Evolutionary conservation across 2,113 vertebrate species (phyloP).

Genomic region (Pterocles orientalis): DNA sequence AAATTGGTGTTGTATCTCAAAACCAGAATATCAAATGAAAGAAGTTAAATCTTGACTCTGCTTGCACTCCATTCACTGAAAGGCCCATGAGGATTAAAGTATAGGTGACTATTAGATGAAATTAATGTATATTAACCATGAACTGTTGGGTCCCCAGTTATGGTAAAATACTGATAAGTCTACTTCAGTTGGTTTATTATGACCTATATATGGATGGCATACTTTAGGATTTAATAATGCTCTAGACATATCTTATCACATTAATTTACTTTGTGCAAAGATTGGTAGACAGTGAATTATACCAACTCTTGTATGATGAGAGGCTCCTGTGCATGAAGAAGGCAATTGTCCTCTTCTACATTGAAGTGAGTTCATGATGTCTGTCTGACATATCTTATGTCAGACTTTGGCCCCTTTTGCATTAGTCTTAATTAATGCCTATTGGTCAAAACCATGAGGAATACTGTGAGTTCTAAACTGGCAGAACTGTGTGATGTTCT

Average conservation of each 20-base stretch:
- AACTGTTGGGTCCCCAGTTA: background rate
- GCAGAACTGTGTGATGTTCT: background rate
- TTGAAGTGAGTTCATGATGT: background rate
- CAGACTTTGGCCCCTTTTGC: background rate
- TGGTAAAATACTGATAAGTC: background rate
- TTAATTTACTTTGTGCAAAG: background rate
- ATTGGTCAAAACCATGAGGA: background rate
- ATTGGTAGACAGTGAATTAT: background rate
- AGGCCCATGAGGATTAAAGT: background rate
- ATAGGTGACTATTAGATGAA: background rate
- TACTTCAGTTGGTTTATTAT: background rate
- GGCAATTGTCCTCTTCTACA: background rate
- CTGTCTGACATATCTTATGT: background rate
- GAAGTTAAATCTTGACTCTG: background rate
- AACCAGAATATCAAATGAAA: background rate
- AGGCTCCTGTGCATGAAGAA: accelerated
- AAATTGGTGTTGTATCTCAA: background rate
- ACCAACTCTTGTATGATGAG: background rate
- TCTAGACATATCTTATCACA: background rate
- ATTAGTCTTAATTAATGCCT: background rate
- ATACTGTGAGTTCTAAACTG: background rate
- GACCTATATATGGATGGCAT: background rate
- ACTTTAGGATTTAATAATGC: background rate
- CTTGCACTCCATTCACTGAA: background rate
- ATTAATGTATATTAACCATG: background rate